Base-by-base conservation (phyloP, 2,888 invertebrate genomes). In the Oxycera nigricornis region DNA sequence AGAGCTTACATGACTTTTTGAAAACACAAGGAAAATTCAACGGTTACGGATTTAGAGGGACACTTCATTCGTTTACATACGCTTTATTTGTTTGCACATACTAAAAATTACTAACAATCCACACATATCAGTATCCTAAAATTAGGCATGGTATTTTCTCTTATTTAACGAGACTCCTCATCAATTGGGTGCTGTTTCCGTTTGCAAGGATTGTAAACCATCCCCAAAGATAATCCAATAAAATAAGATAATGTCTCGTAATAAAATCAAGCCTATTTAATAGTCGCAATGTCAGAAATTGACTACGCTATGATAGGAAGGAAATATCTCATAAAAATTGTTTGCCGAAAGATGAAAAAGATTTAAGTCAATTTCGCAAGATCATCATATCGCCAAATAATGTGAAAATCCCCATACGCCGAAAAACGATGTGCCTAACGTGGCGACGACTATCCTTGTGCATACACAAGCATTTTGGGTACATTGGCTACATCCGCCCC, bases 281-380 rank as follows among this genome's bases (percentile, higher is more conserved):
- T 31, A 61, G 22, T 26, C 57, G 35, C 17, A n/a, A n/a, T n/a
- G n/a, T n/a, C n/a, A n/a, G 4, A 28, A 35, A 31, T 20, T 61
- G 61, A 61, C n/a, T n/a, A n/a, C 61, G 26, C 31, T 30, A 6
- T 6, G 30, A 9, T 31, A 22, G 17, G 30, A 20, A 31, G 61
- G 26, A 30, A 35, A 61, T 31, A 61, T 31, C 61, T 61, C 61
- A 31, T 61, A 61, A 61, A 61, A 61, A 61, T 61, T 61, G 35
- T 35, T 61, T 24, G 61, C 35, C 7, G 35, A 61, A 61, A 61
- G 35, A 65, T 65, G 41, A 24, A 39, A 41, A 35, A 65, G 65
- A 65, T 65, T 65, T 65, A 65, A 65, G 65, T 65, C 65, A 65
- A 65, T 65, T 65, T 65, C 39, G 39, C 65, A 41, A 39, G 65